phyloP scores from a whole-genome alignment of 1,140 invertebrate genomes.

The Diachasmimorpha longicaudata region DNA sequence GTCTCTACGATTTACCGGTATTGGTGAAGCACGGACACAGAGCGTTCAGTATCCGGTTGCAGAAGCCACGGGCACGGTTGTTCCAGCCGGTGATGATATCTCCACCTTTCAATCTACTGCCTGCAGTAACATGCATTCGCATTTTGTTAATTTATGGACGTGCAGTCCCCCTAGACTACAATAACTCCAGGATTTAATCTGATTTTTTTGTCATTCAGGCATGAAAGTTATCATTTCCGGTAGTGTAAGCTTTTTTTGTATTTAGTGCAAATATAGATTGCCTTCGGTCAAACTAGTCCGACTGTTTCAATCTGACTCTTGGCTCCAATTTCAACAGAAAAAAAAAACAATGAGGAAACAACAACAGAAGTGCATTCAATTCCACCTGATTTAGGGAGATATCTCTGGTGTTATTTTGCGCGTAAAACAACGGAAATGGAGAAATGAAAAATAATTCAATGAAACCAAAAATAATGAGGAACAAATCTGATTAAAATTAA shows the following conservation, averaged over 20 bases:
- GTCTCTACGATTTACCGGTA: constrained; percentile 61
- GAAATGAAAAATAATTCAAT: no score
- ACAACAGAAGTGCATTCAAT: no score
- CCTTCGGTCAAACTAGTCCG: no score
- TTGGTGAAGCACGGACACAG: constrained; percentile 60
- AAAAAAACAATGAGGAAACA: no score
- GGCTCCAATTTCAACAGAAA: no score
- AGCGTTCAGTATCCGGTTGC: constrained; percentile 59
- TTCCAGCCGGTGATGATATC: constrained; percentile 57
- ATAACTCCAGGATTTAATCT: not conserved
- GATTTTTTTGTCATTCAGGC: constrained; percentile 16
- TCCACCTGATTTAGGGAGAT: no score
- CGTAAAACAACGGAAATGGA: no score
- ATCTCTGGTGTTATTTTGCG: no score
- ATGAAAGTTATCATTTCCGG: not conserved
- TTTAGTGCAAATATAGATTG: no score
- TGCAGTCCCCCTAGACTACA: not conserved
- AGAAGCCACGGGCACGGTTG: constrained; percentile 60
- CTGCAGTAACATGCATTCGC: constrained; percentile 35
- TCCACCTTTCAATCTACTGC: constrained; percentile 51
- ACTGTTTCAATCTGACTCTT: no score
- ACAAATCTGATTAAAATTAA: no score
- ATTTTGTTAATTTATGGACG: constrained; percentile 21
- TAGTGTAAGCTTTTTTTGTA: not conserved
- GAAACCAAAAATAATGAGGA: no score